Conservation (phyloP, 1,140 invertebrate genomes). For the Hycleus cichorii region DNA sequence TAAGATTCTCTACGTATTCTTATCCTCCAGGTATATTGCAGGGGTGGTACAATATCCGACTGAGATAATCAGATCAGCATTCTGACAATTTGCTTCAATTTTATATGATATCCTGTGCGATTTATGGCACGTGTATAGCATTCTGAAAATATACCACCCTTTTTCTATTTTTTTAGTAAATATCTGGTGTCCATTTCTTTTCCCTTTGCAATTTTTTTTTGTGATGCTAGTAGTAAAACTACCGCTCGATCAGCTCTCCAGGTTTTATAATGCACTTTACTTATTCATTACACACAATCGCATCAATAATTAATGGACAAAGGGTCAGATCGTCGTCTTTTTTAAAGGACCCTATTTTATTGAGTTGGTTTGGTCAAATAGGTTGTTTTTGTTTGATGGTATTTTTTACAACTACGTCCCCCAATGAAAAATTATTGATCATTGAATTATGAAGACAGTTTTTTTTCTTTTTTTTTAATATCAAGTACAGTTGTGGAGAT, state of each 20-base stretch:
- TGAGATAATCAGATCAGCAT: slow-evolving; percentile 36
- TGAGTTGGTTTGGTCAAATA: slow-evolving; percentile 37
- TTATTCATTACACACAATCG: slow-evolving; percentile 43
- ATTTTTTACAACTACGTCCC: slow-evolving; percentile 27
- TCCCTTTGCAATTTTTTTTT: not conserved
- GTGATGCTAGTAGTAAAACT: not conserved
- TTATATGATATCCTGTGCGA: slow-evolving; percentile 32
- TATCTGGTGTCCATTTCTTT: not conserved
- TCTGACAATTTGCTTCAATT: slow-evolving; percentile 38
- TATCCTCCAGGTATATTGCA: not conserved
- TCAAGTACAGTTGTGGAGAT: too few relatives aligned
- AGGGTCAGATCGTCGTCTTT: slow-evolving; percentile 36
- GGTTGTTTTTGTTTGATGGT: slow-evolving; percentile 42
- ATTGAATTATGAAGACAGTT: too few relatives aligned
- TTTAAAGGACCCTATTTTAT: slow-evolving; percentile 40
- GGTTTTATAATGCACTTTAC: slow-evolving; percentile 41
- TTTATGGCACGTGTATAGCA: slow-evolving; percentile 32
- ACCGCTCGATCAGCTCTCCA: slow-evolving; percentile 22
- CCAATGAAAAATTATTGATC: too few relatives aligned
- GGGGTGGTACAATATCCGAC: slow-evolving; percentile 33
- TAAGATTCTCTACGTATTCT: too few relatives aligned
- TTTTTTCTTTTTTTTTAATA: too few relatives aligned
- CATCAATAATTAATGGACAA: slow-evolving; percentile 40
- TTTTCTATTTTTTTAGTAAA: not conserved
- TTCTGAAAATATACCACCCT: slow-evolving; percentile 7